Base-by-base conservation (phyloP, 1,140 invertebrate genomes). In the Drosophila navojoa region DNA sequence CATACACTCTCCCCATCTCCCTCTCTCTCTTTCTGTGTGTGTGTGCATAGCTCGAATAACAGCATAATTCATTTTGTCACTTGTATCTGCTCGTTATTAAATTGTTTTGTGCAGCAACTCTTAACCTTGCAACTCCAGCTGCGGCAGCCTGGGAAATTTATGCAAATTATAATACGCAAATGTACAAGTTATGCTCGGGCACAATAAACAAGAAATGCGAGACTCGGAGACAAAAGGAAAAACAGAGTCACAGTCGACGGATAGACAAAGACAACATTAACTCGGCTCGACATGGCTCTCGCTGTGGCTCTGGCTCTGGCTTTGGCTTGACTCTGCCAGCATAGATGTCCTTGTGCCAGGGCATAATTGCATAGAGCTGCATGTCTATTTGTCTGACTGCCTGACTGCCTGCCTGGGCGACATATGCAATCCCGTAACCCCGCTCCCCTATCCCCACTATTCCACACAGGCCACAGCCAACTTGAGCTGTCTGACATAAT, bases 51-150 rank as follows among this genome's bases (percentile, higher is more conserved):
- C 72, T 76, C 45, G 69, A 79, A 79, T 81, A 86, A 87, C 82
- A 86, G 86, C 76, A 82, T 86, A 86, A 86, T 87, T 86, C 82
- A 86, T 87, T 86, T 87, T 87, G 82, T 86, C 82, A 87, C 82
- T 86, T 82, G 79, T 86, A 86, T 86, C 69, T 81, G 72, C 71
- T 86, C 53, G 82, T 86, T 86, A 86, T 86, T 86, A 86, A 86
- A 86, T 86, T 86, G 82, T 87, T 87, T 87, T 81, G 64, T 49
- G 68, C 71, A 61, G 58, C 78, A 67, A 67, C 78, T 70, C 82
- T 70, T 77, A 49, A 68, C 78, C 75, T 63, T 74, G 45, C 38
- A 53, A 22, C 67, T 66, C 53, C 22, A 9, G 27, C 40, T 29
- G 1, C 42, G 27, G 50, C 32, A 25, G 44, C 54, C 54, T 64